phyloP scores from a whole-genome alignment of 92 coral and sea anemone species.

The Porites divaricata region DNA sequence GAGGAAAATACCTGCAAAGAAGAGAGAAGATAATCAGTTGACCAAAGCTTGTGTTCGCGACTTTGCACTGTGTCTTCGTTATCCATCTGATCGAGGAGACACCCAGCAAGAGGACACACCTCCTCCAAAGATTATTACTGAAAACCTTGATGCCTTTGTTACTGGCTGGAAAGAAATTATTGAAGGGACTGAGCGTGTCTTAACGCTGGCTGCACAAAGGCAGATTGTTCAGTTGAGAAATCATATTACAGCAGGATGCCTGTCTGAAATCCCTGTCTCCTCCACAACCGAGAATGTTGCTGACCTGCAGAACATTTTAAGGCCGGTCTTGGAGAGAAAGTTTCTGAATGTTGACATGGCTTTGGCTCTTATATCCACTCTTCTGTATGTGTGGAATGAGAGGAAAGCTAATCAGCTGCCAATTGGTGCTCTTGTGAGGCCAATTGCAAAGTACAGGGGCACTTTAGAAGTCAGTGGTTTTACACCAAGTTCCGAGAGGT shows the following conservation, averaged over 20 bases:
- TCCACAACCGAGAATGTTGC: conserved; percentile 54
- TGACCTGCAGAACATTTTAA: conserved; percentile 55
- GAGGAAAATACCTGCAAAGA: conserved; percentile 64
- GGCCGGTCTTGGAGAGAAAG: conserved; percentile 66
- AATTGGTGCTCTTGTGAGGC: conserved; percentile 43
- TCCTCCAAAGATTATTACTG: conserved; percentile 40
- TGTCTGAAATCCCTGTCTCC: conserved; percentile 58
- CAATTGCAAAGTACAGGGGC: conserved; percentile 64
- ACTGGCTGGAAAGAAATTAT: conserved; percentile 60
- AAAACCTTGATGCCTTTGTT: conserved; percentile 62
- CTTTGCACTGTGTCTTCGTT: conserved; percentile 55
- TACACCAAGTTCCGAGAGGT: conserved; percentile 60
- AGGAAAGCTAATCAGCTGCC: conserved; percentile 52
- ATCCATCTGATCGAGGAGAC: conserved; percentile 56
- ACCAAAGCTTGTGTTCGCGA: conserved; percentile 60
- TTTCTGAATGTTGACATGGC: conserved; percentile 72
- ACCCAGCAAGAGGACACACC: conserved; percentile 61
- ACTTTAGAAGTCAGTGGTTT: conserved; percentile 57
- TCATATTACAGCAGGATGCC: conserved; percentile 61
- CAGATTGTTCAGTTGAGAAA: conserved; percentile 52
- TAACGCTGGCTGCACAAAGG: conserved; percentile 68
- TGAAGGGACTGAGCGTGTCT: conserved; percentile 63
- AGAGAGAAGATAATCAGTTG: conserved; percentile 60
- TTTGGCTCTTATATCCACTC: conserved; percentile 62
- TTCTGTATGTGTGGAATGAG: conserved; percentile 76